A percentile compares a stretch with the other conserved stretches of the same genome.
phyloP scores from a whole-genome alignment of 1,140 invertebrate genomes.

The Diorhabda elongata region DNA sequence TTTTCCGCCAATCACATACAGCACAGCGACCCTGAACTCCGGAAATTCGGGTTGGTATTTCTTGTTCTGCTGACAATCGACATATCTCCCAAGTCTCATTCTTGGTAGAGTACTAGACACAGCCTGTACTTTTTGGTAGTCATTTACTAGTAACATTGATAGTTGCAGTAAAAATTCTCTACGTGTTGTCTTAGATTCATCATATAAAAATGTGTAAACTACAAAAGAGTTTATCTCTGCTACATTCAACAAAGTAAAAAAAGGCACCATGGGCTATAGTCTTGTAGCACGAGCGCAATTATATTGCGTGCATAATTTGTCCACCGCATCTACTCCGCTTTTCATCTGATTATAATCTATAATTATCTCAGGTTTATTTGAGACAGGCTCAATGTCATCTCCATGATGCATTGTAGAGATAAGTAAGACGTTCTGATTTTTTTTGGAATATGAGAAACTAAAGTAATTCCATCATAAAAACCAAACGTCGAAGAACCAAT shows the following conservation, averaged over 20 bases:
- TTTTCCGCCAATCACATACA: constrained; percentile 3
- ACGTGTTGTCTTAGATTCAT: no score
- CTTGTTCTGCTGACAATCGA: background rate
- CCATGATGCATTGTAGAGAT: constrained; percentile 24
- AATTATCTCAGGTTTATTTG: constrained; percentile 22
- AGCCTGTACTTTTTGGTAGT: background rate
- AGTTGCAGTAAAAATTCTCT: background rate
- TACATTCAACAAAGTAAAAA: constrained; percentile 23
- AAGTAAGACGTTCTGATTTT: constrained; percentile 16
- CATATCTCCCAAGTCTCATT: constrained; percentile 4
- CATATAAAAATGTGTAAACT: no score
- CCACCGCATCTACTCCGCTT: constrained; percentile 24
- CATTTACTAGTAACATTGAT: background rate
- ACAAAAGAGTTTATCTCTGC: constrained; percentile 11
- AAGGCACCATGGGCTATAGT: constrained; percentile 18
- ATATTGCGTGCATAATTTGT: constrained; percentile 10
- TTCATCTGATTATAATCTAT: constrained; percentile 25
- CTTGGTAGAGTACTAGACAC: background rate
- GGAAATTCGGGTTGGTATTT: background rate
- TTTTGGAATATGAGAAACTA: constrained; percentile 12
- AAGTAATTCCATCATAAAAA: constrained; percentile 6
- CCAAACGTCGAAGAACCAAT: constrained; percentile 13
- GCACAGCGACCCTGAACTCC: background rate
- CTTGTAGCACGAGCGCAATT: constrained; percentile 9
- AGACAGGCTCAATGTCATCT: constrained; percentile 14